Base-by-base conservation (phyloP, 2,797 vertebrate genomes). In the Phaenicophaeus curvirostris region DNA sequence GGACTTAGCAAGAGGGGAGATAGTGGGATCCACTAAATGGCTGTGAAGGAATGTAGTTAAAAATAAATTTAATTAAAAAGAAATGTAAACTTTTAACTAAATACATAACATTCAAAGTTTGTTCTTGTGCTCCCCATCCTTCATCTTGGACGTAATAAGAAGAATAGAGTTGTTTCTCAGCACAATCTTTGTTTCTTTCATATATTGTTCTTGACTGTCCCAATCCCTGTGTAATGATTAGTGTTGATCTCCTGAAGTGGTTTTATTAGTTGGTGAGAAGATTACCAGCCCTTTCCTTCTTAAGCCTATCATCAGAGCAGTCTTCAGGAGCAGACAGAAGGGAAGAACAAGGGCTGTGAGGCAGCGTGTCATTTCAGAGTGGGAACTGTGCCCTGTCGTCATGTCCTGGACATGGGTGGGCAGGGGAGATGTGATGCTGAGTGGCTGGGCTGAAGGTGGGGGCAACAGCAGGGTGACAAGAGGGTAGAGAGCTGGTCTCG, bases 351-450 rank as follows among this genome's bases (percentile, higher is more conserved):
- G 24, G 33, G 16, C 28, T 50, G 21, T 27, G 61, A 78, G 21
- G 17, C 42, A 68, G 67, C 50, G 4, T 0, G 0, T 13, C 37
- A 2, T 11, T 11, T 74, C 21, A 15, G 51, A 18, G 13, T 3
- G 11, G 65, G 37, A 57, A n/a, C 18, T 21, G 31, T 48, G 21
- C 46, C 37, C 5, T 5, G 10, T n/a, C 18, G 6, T 50, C 3
- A 0, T 1, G 18, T 21, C 13, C 33, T 53, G 46, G 9, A 20
- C 41, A 31, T 50, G 48, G 15, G n/a, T 46, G 39, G 39, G 33
- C 15, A 13, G 27, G 21, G 57, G 16, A n/a, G 15, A 21, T 21
- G 31, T 15, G 14, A 0, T 4, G 8, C 8, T 11, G 17, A 0
- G 3, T 14, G 25, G 14, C 15, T 51, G 55, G 50, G 54, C 51